Evolutionary conservation across 2,797 vertebrate genomes (phyloP), one percentile per base, ranked within the genome.

Genomic region (Sus cebifrons): DNA sequence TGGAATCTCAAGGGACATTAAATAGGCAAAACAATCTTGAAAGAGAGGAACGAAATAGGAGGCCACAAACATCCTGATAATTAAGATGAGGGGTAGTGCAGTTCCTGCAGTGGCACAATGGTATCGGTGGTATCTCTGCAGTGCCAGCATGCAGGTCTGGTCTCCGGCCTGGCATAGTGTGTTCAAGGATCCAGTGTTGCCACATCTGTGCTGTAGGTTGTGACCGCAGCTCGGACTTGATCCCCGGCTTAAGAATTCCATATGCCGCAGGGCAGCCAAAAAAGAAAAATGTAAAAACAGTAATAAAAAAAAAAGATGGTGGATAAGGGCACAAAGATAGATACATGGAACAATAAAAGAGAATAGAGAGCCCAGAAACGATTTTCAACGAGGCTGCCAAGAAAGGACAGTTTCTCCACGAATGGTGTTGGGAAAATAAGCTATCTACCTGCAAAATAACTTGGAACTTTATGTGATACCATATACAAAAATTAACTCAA

Each of bases 401-500:
- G 6, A 84, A 65, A 84, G n/a, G 14, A n/a, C 25, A 67, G 20
- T n/a, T 16, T 67, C 81, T 58, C 62, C 29, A 62, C 36, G 29
- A 56, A 67, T 25, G 56, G 29, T 52, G 29, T 10, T 71, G 54
- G n/a, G 81, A 58, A 92, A 77, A 92, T 18, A 18, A 27, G 18
- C 0, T 67, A 77, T 29, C 14, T 85, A 77, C 44, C 58, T n/a
- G 62, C 15, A 67, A 18, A 85, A 85, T 40, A 74, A 58, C 29
- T 15, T 36, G 32, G 54, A 85, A 18, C 25, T 14, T 40, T 85
- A 56, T 27, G 10, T 75, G 58, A 40, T 6, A 32, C 70, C 32
- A 67, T 49, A 49, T 20, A 62, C 29, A 82, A 71, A 91, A 62
- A 82, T 14, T 71, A 91, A 91, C 29, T 91, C 27, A 56, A 85